These are phyloP conservation scores for Alaudala cheleensis DNA, from an alignment of 2,113 vertebrate genomes.

Conservation along the genomic window DNA sequence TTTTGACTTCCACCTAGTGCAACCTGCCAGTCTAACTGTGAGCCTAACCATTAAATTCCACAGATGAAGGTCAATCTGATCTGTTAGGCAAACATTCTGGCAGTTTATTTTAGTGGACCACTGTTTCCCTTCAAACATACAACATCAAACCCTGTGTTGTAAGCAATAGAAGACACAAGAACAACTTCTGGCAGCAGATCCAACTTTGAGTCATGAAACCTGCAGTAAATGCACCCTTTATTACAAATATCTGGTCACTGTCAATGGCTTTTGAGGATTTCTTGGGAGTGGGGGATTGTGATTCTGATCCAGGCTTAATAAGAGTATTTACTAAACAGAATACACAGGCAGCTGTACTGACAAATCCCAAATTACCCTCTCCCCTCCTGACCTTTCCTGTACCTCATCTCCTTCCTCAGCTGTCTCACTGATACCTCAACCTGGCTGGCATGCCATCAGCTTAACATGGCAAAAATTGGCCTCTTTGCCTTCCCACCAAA, in stretches of 20 bases:
- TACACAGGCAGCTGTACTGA: background rate
- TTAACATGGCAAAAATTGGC: background rate
- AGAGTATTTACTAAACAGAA: background rate
- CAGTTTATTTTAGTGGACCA: background rate
- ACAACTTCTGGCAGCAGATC: background rate
- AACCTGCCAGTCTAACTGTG: background rate
- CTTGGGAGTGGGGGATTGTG: too few relatives aligned
- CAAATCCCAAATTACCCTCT: background rate
- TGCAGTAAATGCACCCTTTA: background rate
- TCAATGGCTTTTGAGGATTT: background rate
- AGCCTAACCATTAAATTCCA: background rate
- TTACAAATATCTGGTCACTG: background rate
- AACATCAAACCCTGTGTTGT: background rate
- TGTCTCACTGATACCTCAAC: background rate
- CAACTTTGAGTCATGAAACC: background rate
- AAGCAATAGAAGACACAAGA: background rate
- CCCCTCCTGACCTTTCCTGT: background rate
- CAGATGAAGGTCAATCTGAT: background rate
- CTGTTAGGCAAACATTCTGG: background rate
- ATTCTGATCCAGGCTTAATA: background rate
- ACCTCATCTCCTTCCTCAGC: background rate
- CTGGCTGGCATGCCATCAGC: background rate
- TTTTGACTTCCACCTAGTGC: background rate
- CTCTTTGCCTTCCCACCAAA: background rate
- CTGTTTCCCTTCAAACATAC: background rate